Base-by-base conservation (phyloP, 2,888 invertebrate genomes). In the Papilio elwesi region DNA sequence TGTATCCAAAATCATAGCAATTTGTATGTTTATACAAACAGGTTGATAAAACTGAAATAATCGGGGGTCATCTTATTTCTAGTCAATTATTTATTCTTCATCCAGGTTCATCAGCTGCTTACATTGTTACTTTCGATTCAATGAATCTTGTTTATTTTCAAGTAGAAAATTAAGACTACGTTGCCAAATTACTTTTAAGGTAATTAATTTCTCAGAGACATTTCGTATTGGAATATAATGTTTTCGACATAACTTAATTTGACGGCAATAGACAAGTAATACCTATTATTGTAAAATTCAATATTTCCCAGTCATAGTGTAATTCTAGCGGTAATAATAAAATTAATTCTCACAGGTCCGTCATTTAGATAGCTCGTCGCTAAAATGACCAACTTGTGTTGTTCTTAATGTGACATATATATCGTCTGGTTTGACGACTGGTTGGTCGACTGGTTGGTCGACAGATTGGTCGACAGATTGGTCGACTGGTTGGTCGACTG, bases 151-250 rank as follows among this genome's bases (percentile, higher is more conserved):
- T 16, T 43, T 43, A 26, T 26, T 26, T 26, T 26, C 26, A 26
- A 26, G 4, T 26, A 26, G 43, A 26, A 57, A 52, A 15, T 15
- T 12, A 57, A 15, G 10, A n/a, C 43, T 10, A 43, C 38, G 38
- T 43, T 15, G 15, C 9, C 43, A 62, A 62, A 62, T 62, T 62
- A 15, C n/a, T 62, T 62, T 43, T 43, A 62, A 62, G n/a, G 59
- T 62, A 62, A 43, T 62, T 62, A 62, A 62, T 43, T 62, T 62
- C 43, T 43, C 43, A 62, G 43, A 59, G 43, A 15, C 10, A 62
- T 62, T 62, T 43, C n/a, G 15, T n/a, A 38, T 9, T 43, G 7
- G 43, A 62, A 62, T 62, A 55, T 10, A 55, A 15, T 16, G 15
- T 10, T 43, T n/a, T 9, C 43, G 11, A 43, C 59, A n/a, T 59